Percentiles rank a stretch among this genome's conserved stretches.
These are phyloP conservation scores for Rissa tridactyla DNA, from an alignment of 2,113 vertebrate genomes.

Conservation along the genomic window DNA sequence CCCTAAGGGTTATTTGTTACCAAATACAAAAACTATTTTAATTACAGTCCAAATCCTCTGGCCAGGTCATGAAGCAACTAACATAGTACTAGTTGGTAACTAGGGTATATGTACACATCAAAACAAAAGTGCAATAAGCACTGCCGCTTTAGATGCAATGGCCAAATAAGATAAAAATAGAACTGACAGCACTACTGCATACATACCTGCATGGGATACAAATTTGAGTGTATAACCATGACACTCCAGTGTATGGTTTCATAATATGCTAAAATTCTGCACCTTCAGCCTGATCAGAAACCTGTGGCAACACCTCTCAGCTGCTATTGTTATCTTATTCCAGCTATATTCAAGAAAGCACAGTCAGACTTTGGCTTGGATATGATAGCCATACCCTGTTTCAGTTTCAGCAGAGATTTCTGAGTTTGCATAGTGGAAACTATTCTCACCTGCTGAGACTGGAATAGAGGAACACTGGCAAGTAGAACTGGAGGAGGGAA, in stretches of 20 bases:
- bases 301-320: background rate
- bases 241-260: background rate
- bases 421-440: conserved; percentile 20
- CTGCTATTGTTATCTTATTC: conserved; percentile 18
- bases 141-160: background rate
- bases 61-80: background rate
- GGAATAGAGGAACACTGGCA: background rate
- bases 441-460: conserved; percentile 29
- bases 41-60: background rate
- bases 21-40: background rate
- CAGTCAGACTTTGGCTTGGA: conserved; percentile 17
- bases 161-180: background rate
- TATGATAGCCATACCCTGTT: background rate
- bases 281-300: background rate
- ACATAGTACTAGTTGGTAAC: background rate
- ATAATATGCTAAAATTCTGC: background rate
- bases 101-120: background rate
- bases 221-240: background rate
- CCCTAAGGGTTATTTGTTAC: background rate
- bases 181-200: background rate
- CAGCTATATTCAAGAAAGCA: background rate
- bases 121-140: background rate
- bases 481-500: background rate
- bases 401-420: conserved; percentile 9
- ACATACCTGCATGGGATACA: background rate